phyloP scores from a whole-genome alignment of 2,888 invertebrate species.

The Metallyticus violacea region DNA sequence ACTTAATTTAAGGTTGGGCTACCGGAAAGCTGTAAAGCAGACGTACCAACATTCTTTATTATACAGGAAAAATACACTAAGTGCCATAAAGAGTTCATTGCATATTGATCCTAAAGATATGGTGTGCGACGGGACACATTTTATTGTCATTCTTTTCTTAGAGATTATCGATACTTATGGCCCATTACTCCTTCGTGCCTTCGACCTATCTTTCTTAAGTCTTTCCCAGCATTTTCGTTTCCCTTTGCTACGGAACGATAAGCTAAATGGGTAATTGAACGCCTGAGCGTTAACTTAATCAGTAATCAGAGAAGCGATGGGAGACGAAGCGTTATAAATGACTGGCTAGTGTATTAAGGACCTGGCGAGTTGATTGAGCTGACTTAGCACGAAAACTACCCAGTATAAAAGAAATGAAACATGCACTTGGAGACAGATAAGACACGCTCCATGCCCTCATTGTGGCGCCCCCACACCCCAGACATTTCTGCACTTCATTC shows the following conservation, averaged over 20 bases:
- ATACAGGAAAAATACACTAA: no score
- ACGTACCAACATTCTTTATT: no score
- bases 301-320: background rate
- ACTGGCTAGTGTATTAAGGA: background rate
- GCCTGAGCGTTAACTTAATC: background rate
- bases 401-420: background rate
- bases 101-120: no score
- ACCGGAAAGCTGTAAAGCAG: no score
- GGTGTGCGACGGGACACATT: no score
- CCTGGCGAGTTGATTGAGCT: background rate
- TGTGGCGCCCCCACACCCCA: background rate
- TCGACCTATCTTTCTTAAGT: no score
- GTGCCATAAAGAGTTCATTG: no score
- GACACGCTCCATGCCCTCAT: background rate
- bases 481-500: background rate
- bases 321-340: background rate
- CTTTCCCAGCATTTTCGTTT: background rate
- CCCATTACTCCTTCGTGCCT: no score
- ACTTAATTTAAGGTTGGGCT: no score
- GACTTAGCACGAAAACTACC: background rate
- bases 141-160: no score
- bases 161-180: no score
- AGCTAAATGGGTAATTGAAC: background rate
- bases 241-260: background rate
- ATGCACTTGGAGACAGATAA: background rate